A percentile compares a stretch with the other conserved stretches of the same genome.
Evolutionary conservation across 2,797 vertebrate genomes (phyloP).

Genomic region (Coilia nasus): DNA sequence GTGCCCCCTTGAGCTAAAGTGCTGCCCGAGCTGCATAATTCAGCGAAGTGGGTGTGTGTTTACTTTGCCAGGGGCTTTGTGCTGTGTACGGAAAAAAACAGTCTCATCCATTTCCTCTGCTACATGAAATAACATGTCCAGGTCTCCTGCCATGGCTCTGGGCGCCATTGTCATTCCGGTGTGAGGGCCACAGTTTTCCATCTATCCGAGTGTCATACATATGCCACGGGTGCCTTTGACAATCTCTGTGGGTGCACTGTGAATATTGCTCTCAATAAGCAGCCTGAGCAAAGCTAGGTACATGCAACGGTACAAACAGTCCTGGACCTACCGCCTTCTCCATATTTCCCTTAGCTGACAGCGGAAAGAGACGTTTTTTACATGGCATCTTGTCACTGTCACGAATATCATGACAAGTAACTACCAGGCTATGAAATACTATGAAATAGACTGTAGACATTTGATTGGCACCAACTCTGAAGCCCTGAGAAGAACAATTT

Average conservation of each 20-base stretch:
- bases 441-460: background rate
- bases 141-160: constrained; percentile 42
- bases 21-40: constrained; percentile 24
- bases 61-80: constrained; percentile 37
- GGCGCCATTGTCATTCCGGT: constrained; percentile 47
- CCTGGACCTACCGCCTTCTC: background rate
- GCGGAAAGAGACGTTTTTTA: background rate
- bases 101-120: constrained; percentile 44
- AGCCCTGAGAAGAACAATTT: no score
- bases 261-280: background rate
- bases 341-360: background rate
- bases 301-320: background rate
- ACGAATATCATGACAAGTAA: background rate
- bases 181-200: constrained; percentile 37
- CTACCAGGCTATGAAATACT: background rate
- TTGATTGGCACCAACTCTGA: background rate
- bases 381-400: background rate
- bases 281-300: background rate
- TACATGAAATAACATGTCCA: constrained; percentile 49
- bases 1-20: background rate
- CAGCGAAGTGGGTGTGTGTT: constrained; percentile 31
- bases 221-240: constrained; percentile 28
- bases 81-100: constrained; percentile 1
- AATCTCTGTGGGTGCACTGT: background rate
- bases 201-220: constrained; percentile 47